phyloP scores from a whole-genome alignment of 2,113 vertebrate species.

The Salvator merianae region DNA sequence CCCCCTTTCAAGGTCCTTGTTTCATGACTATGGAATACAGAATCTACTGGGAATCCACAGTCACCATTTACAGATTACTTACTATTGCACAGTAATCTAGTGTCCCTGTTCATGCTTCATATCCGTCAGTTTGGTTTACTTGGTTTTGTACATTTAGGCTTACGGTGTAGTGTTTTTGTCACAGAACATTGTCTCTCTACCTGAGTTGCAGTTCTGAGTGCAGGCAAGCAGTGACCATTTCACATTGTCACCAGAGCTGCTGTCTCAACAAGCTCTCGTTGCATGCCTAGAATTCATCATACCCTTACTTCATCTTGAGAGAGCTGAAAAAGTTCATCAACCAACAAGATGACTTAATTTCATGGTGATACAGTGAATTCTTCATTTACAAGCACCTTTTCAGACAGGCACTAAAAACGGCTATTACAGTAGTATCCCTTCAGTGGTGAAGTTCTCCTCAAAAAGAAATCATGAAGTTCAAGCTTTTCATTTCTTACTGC shows the following conservation, averaged over 20 bases:
- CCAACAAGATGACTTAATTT: constrained; percentile 20
- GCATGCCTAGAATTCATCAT: not conserved
- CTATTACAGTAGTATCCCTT: constrained; percentile 18
- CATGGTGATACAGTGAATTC: constrained; percentile 8
- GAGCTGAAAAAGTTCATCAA: not conserved
- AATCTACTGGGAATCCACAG: not conserved
- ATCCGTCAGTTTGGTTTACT: constrained; percentile 47
- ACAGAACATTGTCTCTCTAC: constrained; percentile 38
- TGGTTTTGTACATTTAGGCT: constrained; percentile 53
- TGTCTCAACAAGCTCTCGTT: rapidly evolving
- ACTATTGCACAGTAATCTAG: not conserved
- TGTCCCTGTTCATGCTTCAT: constrained; percentile 5
- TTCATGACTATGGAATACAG: not conserved
- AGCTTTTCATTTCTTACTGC: not conserved
- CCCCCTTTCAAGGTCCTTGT: not conserved
- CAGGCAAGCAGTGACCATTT: constrained; percentile 40
- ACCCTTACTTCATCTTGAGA: constrained; percentile 2
- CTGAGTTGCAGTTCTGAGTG: constrained; percentile 61
- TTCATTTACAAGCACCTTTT: not conserved
- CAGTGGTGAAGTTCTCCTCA: not conserved
- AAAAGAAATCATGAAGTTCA: not conserved
- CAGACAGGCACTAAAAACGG: not conserved
- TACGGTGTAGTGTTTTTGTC: constrained; percentile 28
- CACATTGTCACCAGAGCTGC: constrained; percentile 12
- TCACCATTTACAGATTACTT: not conserved